phyloP scores from a whole-genome alignment of 2,888 invertebrate genomes.

The Tuberolachnus salignus region DNA sequence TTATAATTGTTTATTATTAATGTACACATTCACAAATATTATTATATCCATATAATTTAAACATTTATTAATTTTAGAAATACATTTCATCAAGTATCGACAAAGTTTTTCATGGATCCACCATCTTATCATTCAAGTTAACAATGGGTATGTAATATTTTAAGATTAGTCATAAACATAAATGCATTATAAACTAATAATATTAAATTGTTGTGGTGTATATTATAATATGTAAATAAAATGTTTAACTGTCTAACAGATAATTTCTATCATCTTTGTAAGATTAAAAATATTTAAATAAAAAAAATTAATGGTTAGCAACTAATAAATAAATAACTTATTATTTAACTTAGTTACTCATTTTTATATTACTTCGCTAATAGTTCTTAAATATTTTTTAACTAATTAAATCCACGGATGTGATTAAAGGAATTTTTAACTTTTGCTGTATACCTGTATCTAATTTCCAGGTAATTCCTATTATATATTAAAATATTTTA shows the following conservation, averaged over 20 bases:
- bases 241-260: neutral
- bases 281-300: neutral
- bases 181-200: neutral
- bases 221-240: neutral
- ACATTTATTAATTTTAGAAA: neutral
- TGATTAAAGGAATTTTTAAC: neutral
- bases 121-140: constrained; percentile 1
- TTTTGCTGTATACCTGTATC: neutral
- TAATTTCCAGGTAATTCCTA: constrained; percentile 6
- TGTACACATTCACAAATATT: neutral
- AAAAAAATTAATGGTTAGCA: neutral
- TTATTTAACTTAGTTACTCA: neutral
- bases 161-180: neutral
- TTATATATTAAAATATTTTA: neutral
- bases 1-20: neutral
- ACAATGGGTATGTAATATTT: constrained; percentile 26
- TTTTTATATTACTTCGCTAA: neutral
- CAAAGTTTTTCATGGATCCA: neutral
- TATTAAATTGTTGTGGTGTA: neutral
- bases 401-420: neutral
- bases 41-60: neutral
- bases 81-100: neutral
- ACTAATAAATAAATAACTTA: neutral
- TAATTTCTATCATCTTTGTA: neutral
- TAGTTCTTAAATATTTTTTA: neutral